A percentile compares a stretch with the other conserved stretches of the same genome.
phyloP scores from a whole-genome alignment of 2,113 vertebrate species.

The Muntiacus muntjak region DNA sequence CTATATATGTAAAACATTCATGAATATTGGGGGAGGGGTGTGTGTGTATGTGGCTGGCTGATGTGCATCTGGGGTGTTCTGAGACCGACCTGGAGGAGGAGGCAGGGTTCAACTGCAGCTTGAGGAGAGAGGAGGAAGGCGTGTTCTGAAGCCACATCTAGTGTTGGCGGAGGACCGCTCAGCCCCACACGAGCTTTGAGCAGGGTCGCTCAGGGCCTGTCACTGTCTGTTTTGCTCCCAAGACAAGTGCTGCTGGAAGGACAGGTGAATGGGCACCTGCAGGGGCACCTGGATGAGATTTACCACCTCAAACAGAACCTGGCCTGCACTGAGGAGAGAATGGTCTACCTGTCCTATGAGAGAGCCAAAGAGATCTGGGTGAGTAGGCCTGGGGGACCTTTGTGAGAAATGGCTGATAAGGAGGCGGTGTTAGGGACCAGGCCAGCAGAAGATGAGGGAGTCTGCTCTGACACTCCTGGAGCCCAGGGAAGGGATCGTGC shows the following conservation, averaged over 20 bases:
- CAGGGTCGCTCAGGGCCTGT: background rate
- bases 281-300: slow-evolving; percentile 50
- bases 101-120: background rate
- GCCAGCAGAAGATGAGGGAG: background rate
- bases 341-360: slow-evolving; percentile 67
- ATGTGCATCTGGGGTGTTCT: background rate
- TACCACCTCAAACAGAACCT: slow-evolving; percentile 51
- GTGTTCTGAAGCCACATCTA: background rate
- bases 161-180: background rate
- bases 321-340: slow-evolving; percentile 59
- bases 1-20: background rate
- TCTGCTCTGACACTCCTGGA: too few relatives aligned
- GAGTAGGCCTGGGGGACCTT: background rate
- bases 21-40: background rate
- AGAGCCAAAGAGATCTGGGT: slow-evolving; percentile 69
- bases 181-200: background rate
- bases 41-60: background rate
- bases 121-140: background rate
- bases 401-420: background rate
- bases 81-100: background rate
- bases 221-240: slow-evolving; percentile 37
- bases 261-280: slow-evolving; percentile 45
- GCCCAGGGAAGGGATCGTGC: background rate
- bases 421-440: background rate
- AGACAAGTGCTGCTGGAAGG: slow-evolving; percentile 20